Evolutionary conservation across 2,113 vertebrate genomes (phyloP).

Genomic region (Oxyura jamaicensis): DNA sequence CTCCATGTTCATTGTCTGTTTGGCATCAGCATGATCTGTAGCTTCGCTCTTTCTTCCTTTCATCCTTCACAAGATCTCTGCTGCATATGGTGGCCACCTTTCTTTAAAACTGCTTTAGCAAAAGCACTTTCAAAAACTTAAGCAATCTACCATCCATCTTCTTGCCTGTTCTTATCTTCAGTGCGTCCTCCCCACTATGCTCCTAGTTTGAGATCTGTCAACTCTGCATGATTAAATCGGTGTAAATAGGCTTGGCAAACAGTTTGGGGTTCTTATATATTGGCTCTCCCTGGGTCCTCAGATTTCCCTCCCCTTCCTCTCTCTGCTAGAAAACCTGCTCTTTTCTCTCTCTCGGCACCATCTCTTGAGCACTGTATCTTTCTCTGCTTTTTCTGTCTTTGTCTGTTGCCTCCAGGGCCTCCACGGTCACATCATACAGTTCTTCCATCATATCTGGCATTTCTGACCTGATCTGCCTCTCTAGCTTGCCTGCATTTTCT

Average conservation of each 20-base stretch:
- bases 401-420: slow-evolving; percentile 61
- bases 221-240: slow-evolving; percentile 62
- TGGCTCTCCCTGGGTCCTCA: slow-evolving; percentile 35
- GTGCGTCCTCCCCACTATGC: slow-evolving; percentile 33
- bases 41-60: slow-evolving; percentile 63
- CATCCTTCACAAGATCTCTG: slow-evolving; percentile 69
- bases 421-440: slow-evolving; percentile 71
- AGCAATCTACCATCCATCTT: slow-evolving; percentile 38
- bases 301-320: neutral
- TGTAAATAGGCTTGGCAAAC: slow-evolving; percentile 73
- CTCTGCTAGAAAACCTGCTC: slow-evolving; percentile 36
- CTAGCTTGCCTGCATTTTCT: slow-evolving; percentile 45
- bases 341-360: slow-evolving; percentile 49
- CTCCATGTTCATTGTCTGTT: slow-evolving; percentile 73
- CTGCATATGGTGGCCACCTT: slow-evolving; percentile 67
- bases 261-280: slow-evolving; percentile 65
- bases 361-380: slow-evolving; percentile 61
- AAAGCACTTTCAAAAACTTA: slow-evolving; percentile 68
- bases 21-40: slow-evolving; percentile 66
- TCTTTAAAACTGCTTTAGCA: slow-evolving; percentile 67
- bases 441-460: slow-evolving; percentile 72
- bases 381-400: slow-evolving; percentile 62
- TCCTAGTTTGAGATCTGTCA: slow-evolving; percentile 63
- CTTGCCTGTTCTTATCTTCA: slow-evolving; percentile 59
- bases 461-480: slow-evolving; percentile 59